Base-by-base conservation (phyloP, 2,888 invertebrate species). In the Phasia obesa region DNA sequence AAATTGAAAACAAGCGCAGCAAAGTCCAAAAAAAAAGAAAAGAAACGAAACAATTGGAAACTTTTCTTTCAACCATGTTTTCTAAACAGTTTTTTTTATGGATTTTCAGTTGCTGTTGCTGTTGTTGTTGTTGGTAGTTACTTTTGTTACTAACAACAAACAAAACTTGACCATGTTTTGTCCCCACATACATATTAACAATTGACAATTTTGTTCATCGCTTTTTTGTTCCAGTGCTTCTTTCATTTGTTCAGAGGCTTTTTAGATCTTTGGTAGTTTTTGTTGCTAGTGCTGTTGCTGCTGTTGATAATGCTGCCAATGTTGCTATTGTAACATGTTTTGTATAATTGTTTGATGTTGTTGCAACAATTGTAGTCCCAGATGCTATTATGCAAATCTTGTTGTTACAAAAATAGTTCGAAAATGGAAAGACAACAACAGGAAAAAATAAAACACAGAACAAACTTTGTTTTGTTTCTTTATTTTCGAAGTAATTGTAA, bases 101-200 rank as follows among this genome's bases (percentile, higher is more conserved):
- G 19, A 35, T n/a, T 51, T 76, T 23, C n/a, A 31, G 21, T 70
- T 73, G 38, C 65, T 47, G 70, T 25, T 70, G 53, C 23, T 38
- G 67, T 53, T 71, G 31, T 44, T 23, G 21, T 38, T 15, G 53
- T 75, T 73, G 74, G 17, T 77, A 53, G 9, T 38, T 49, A 25
- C n/a, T 75, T 65, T 55, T 70, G 42, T 70, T 65, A 42, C 49
- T 85, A 85, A 80, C 86, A 87, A 87, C 88, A 88, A 87, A 88
- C 88, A 87, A 87, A 89, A 89, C 88, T 89, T 89, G 89, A 89
- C 88, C 89, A 89, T 88, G 88, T 85, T 84, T 84, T 83, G 86
- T 83, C 83, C 83, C 88, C 88, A 88, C 89, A 89, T 89, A 88
- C 89, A 89, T 89, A 88, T 88, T 89, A 88, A 87, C 88, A 88